Evolutionary conservation across 2,113 vertebrate species (phyloP), one percentile per base, ranked within the genome.

Genomic region (Aix galericulata): DNA sequence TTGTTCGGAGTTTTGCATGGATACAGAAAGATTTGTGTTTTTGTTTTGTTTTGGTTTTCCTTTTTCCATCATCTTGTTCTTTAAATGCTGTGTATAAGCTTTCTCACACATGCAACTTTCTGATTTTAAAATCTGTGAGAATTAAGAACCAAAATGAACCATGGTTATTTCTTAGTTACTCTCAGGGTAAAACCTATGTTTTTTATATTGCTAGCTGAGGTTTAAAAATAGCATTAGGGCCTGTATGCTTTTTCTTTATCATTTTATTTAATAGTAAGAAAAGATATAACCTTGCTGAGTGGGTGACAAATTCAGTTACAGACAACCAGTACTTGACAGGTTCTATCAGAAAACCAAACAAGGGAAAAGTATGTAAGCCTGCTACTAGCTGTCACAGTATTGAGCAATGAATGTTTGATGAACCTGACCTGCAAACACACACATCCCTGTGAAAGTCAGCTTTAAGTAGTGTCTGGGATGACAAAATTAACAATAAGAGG

Each of bases 341-440:
- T 95, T 97, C 96, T 97, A 97, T 98, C 97, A 98, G 97, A 97
- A 98, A 98, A 97, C 96, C 96, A 98, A 98, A 98, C 97, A 98
- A 96, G 97, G 75, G 88, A 88, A 94, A 94, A 96, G 92, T 95
- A 67, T 92, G 83, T 96, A 84, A 2, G 55, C 77, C 75, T 4
- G 75, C 95, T 95, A 97, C 97, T 94, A 96, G 96, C 96, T 97
- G 97, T 97, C 97, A 97, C 97, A 96, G 96, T 97, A 97, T 95
- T 98, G 97, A 98, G 97, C 97, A 98, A 95, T 91, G 96, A 97
- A 98, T 98, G 97, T 98, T 98, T 98, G 98, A 98, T 97, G 96
- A 98, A 96, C 95, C 77, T 55, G 96, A 98, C 97, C 97, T 46
- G 96, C 98, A 98, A 98, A 98, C 94, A 98, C 76, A 97, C 96